Percentiles rank a stretch among this genome's conserved stretches.
Evolutionary conservation across 2,113 vertebrate genomes (phyloP).

Genomic region (Andinoacara biseriatus): DNA sequence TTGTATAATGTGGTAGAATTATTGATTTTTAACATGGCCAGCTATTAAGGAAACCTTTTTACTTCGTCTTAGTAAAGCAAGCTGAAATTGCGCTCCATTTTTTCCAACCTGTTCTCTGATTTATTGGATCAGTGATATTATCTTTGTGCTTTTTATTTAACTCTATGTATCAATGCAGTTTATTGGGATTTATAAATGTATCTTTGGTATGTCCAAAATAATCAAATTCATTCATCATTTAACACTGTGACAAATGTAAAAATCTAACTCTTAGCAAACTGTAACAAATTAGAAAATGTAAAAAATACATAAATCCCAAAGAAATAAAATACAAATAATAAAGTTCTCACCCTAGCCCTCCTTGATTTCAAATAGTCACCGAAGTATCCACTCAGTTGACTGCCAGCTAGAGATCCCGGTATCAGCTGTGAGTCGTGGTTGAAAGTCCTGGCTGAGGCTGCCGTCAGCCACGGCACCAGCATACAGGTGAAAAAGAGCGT

Average conservation of each 20-base stretch:
- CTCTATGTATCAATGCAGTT: neutral
- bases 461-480: conserved; percentile 80
- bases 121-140: neutral
- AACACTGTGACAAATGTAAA: neutral
- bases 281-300: neutral
- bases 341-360: conserved; percentile 71
- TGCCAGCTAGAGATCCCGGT: conserved; percentile 51
- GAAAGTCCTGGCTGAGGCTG: conserved; percentile 64
- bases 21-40: neutral
- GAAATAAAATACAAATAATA: neutral
- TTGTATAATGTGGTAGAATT: neutral
- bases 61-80: neutral
- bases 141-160: neutral
- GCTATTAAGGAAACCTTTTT: neutral
- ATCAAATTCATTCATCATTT: neutral
- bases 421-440: conserved; percentile 40
- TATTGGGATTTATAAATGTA: neutral
- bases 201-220: neutral
- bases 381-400: conserved; percentile 45
- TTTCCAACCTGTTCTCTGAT: neutral
- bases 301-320: neutral
- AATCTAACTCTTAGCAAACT: neutral
- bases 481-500: conserved; percentile 79
- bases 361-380: conserved; percentile 52
- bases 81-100: neutral